Conservation (phyloP, 2,888 invertebrate species). For the Yponomeuta cagnagella region DNA sequence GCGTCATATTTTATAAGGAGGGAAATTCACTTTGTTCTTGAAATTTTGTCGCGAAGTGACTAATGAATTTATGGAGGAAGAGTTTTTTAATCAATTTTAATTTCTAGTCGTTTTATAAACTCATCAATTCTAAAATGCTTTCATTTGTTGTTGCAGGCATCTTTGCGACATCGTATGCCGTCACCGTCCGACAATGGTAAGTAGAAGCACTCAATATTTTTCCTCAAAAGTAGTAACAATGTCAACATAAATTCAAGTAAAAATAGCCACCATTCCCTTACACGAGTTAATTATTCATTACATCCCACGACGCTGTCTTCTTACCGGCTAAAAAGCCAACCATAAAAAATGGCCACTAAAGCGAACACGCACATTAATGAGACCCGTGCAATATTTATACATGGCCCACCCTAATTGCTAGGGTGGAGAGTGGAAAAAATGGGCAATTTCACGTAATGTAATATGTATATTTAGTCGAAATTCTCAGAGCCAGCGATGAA, state of each 20-base stretch:
- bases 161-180: constrained; percentile 58
- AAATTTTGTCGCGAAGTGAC: constrained; percentile 18
- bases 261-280: constrained; percentile 6
- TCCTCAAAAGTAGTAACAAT: constrained; percentile 4
- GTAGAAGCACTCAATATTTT: constrained; percentile 20
- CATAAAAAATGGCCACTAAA: constrained; percentile 65
- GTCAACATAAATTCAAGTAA: constrained; percentile 1
- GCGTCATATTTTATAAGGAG: constrained; percentile 54
- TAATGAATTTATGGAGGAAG: constrained; percentile 15
- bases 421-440: constrained; percentile 77
- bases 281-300: constrained; percentile 67
- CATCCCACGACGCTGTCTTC: constrained; percentile 46
- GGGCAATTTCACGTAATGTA: constrained; percentile 77
- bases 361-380: constrained; percentile 74
- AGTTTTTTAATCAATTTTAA: constrained; percentile 20
- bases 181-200: constrained; percentile 67
- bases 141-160: constrained; percentile 60
- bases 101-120: background rate
- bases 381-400: constrained; percentile 75
- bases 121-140: constrained; percentile 13
- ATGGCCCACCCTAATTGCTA: constrained; percentile 74
- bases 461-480: constrained; percentile 74
- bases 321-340: constrained; percentile 51
- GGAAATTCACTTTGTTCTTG: constrained; percentile 23
- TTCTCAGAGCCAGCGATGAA: constrained; percentile 56